Percentiles rank a stretch among this genome's conserved stretches.
Evolutionary conservation across 2,888 invertebrate species (phyloP).

Genomic region (Ceratothoa steindachneri): DNA sequence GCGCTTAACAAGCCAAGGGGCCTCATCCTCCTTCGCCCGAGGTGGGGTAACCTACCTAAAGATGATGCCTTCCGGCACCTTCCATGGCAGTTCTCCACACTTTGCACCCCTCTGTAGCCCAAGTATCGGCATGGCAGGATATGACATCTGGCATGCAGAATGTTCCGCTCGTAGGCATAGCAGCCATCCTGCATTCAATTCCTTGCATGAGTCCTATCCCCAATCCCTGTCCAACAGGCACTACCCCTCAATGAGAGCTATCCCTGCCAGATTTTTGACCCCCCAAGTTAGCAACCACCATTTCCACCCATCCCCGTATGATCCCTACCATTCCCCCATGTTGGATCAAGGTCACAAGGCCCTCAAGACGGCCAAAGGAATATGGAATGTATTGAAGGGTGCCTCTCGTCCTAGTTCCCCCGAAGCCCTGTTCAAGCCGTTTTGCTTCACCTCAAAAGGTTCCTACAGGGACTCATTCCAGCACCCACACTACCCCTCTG

Average conservation of each 20-base stretch:
- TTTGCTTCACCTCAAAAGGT: neutral
- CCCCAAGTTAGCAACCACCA: neutral
- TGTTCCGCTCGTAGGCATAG: conserved; percentile 7
- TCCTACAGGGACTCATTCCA: neutral
- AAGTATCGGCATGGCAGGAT: conserved; percentile 43
- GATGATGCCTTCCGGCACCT: conserved; percentile 35
- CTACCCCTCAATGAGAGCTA: neutral
- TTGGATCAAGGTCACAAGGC: neutral
- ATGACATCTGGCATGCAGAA: conserved; percentile 42
- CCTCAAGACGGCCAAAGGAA: conserved; percentile 1
- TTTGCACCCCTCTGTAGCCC: conserved; percentile 41
- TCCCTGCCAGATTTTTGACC: neutral
- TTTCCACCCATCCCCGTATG: neutral
- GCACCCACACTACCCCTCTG: no score
- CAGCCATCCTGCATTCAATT: neutral
- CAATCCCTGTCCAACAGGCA: no score
- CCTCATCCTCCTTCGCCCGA: conserved; percentile 31
- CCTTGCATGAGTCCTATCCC: neutral
- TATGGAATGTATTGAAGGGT: conserved; percentile 27
- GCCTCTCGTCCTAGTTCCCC: conserved; percentile 19
- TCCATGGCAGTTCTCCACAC: conserved; percentile 32
- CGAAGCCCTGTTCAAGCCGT: neutral
- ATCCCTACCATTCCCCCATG: neutral
- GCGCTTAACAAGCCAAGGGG: conserved; percentile 19
- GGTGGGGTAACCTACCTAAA: conserved; percentile 42